Evolutionary conservation across 2,113 vertebrate species (phyloP).

Genomic region (Erythrocercus mccallii): DNA sequence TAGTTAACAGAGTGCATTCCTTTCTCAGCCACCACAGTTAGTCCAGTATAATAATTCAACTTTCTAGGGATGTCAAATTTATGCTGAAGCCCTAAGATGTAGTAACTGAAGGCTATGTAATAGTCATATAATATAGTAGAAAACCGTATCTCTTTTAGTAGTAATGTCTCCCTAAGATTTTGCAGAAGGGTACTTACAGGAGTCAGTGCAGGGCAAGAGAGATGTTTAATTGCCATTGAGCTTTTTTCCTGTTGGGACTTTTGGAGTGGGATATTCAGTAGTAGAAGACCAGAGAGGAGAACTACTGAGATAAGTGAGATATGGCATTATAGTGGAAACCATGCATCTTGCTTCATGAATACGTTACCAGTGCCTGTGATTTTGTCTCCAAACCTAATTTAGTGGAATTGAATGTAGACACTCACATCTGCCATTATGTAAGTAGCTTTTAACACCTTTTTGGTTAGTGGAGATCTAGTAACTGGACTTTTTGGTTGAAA

Average conservation of each 20-base stretch:
- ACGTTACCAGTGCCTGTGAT: background rate
- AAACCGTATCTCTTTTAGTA: background rate
- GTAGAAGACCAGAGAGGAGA: background rate
- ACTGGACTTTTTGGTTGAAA: background rate
- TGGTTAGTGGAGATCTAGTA: background rate
- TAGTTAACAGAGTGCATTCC: background rate
- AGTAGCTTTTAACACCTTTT: background rate
- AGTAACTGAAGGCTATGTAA: background rate
- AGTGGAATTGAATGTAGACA: background rate
- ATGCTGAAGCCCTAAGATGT: background rate
- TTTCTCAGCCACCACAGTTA: background rate
- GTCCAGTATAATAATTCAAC: background rate
- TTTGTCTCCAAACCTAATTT: background rate
- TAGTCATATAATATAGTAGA: background rate
- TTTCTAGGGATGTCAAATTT: background rate
- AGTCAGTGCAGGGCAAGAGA: fast-evolving
- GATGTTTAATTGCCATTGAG: background rate
- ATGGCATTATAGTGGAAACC: background rate
- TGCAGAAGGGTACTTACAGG: background rate
- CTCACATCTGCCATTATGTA: background rate
- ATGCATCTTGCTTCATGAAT: background rate
- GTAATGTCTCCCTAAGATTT: background rate
- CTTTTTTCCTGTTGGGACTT: background rate
- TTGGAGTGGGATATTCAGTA: background rate
- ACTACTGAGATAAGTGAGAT: background rate